These are phyloP conservation scores for Trissolcus japonicus DNA, from an alignment of 2,888 invertebrate genomes.

Conservation along the genomic window DNA sequence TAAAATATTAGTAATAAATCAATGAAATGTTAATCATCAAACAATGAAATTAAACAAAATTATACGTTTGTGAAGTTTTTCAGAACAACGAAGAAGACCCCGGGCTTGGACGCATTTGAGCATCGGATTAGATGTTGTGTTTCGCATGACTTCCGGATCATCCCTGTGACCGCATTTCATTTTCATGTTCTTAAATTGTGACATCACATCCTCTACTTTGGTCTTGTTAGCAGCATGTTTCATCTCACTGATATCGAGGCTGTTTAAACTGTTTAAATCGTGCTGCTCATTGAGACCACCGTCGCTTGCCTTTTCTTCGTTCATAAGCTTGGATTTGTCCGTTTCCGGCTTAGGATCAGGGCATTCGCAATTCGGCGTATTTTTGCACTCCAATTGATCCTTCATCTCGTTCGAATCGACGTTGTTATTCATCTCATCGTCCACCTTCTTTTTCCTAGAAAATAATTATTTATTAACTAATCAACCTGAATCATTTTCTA, in stretches of 20 bases:
- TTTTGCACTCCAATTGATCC: constrained; percentile 48
- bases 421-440: constrained; percentile 27
- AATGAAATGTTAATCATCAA: neutral
- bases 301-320: constrained; percentile 52
- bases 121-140: constrained; percentile 25
- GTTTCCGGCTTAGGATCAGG: constrained; percentile 48
- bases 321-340: constrained; percentile 48
- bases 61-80: constrained; percentile 58
- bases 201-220: constrained; percentile 57
- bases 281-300: constrained; percentile 51
- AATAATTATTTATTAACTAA: constrained; percentile 25
- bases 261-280: constrained; percentile 56
- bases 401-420: constrained; percentile 23
- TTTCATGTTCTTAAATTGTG: constrained; percentile 49
- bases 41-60: neutral
- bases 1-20: neutral
- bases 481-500: too few relatives aligned
- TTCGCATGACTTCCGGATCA: constrained; percentile 41
- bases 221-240: constrained; percentile 41
- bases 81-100: constrained; percentile 65
- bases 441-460: constrained; percentile 15
- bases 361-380: constrained; percentile 38
- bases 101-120: constrained; percentile 54
- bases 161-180: constrained; percentile 54
- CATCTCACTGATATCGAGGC: constrained; percentile 40